Evolutionary conservation across 2,888 invertebrate genomes (phyloP), one percentile per base, ranked within the genome.

Genomic region (Chironomus tentans): DNA sequence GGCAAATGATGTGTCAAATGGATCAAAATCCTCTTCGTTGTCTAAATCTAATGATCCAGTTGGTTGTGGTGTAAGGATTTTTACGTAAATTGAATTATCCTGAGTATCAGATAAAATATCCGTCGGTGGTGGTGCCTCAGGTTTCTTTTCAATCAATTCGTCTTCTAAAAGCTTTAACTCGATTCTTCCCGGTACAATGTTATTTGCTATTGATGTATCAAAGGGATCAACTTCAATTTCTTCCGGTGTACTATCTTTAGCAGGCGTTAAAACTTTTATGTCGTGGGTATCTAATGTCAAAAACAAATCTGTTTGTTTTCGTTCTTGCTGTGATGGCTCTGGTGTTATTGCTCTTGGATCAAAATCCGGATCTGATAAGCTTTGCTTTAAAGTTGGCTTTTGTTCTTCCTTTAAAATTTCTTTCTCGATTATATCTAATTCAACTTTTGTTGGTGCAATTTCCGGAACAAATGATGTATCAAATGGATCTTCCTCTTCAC

Each of bases 1-100:
- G 0, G 92, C 92, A 79, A 92, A 91, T 4, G 93, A 92, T 0
- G 94, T 94, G 81, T 94, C 94, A 80, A 94, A 94, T 0, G 94
- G 94, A 85, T 94, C 94, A 47, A 87, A 82, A 78, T 89, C 85
- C 73, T 87, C 86, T 47, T 82, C 82, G 71, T 84, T 81, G 24
- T 82, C 79, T 68, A 80, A 77, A 50, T 82, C 82, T 68, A 74
- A 7, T 46, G 68, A 24, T 10, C 65, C 68, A 47, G 47, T 74
- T 10, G 65, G 74, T 68, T 74, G 68, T 0, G 89, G 88, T 0
- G 92, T 92, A 68, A 93, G 81, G 71, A 92, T 91, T 82, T 92
- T 92, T 1, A 86, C 87, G 79, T 88, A 86, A 70, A 91, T 90
- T 48, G 87, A 81, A 80, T 84, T 84, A 4, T 82, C 77, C 75